These are phyloP conservation scores for Acanthornis magna DNA, from an alignment of 2,797 vertebrate species.

Conservation along the genomic window DNA sequence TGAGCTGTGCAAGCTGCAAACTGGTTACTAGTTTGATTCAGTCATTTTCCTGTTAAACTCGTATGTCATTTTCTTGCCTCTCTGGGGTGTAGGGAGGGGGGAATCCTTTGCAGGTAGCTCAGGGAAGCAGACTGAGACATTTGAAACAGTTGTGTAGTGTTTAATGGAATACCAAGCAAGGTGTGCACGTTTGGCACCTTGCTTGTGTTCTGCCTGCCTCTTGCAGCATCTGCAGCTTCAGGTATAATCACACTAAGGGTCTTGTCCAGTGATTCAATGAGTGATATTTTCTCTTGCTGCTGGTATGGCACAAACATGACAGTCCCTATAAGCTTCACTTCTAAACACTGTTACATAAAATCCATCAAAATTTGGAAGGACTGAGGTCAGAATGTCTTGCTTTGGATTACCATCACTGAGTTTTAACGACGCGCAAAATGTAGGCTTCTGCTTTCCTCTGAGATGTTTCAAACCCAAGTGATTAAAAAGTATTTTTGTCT, in stretches of 20 bases:
- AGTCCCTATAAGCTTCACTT: background rate
- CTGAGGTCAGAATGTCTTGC: background rate
- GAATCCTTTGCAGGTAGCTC: background rate
- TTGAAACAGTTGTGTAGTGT: background rate
- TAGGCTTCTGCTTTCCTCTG: background rate
- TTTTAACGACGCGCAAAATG: rapidly evolving
- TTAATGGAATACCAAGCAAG: background rate
- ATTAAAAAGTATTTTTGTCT: background rate
- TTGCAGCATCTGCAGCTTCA: background rate
- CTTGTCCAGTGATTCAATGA: background rate
- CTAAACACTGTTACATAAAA: background rate
- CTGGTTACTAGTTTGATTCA: background rate
- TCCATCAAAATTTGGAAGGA: background rate
- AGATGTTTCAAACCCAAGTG: background rate
- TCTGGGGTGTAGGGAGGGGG: background rate
- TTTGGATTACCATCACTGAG: background rate
- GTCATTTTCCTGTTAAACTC: background rate
- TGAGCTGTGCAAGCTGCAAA: background rate
- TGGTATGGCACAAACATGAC: background rate
- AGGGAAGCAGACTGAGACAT: background rate
- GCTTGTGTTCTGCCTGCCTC: background rate
- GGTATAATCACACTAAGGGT: background rate
- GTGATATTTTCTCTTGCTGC: background rate
- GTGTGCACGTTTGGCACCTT: rapidly evolving
- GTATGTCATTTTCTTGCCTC: background rate